A percentile compares a stretch with the other conserved stretches of the same genome.
Evolutionary conservation across 2,888 invertebrate genomes (phyloP).

Genomic region (Harpagoxenus sublaevis): DNA sequence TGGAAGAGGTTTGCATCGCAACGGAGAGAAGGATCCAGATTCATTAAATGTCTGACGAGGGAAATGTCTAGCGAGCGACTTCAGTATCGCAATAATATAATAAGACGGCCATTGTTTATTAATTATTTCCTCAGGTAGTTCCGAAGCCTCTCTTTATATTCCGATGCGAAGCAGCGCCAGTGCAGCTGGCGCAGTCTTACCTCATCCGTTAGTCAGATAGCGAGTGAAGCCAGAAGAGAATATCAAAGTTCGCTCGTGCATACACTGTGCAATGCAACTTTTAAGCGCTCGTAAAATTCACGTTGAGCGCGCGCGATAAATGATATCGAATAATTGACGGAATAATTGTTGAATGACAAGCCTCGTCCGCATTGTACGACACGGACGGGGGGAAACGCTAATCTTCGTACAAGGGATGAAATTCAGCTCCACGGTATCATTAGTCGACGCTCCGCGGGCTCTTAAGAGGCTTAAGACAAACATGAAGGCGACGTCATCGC

Average conservation of each 20-base stretch:
- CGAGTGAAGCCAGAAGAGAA: neutral
- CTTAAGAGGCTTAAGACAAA: slow-evolving; percentile 59
- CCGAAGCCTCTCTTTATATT: neutral
- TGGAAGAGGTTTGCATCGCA: neutral
- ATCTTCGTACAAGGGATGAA: slow-evolving; percentile 5
- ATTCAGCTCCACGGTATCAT: slow-evolving; percentile 56
- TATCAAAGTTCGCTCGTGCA: slow-evolving; percentile 21
- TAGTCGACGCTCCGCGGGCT: slow-evolving; percentile 46
- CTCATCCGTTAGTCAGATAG: neutral
- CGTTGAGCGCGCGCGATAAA: neutral
- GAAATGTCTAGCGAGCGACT: slow-evolving; percentile 1
- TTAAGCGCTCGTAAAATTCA: neutral
- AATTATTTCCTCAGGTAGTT: neutral
- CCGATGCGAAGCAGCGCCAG: neutral
- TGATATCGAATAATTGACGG: slow-evolving; percentile 20
- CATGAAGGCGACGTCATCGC: slow-evolving; percentile 11
- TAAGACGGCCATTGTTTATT: neutral
- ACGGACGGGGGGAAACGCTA: neutral
- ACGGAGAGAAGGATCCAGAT: neutral
- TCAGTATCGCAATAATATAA: neutral
- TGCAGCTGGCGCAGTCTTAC: neutral
- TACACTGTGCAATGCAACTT: neutral
- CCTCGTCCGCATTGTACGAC: neutral
- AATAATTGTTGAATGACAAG: neutral
- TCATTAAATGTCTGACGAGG: neutral